Conservation (phyloP, 35 echinoderm and acorn worm genomes). For the Amphiura filiformis region DNA sequence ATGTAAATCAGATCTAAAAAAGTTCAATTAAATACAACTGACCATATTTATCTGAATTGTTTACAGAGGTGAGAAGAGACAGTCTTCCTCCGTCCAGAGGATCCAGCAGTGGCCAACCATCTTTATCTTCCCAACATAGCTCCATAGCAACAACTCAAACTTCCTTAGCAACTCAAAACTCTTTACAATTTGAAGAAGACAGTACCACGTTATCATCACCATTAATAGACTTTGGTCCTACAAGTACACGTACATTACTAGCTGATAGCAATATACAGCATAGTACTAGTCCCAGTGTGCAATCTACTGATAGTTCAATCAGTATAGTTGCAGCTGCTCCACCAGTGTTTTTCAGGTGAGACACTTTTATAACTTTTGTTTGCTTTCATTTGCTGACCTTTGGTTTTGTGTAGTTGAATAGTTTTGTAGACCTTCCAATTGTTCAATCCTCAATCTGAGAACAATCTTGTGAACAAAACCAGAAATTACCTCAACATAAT, state of each 20-base stretch:
- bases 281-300: not conserved
- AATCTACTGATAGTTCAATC: not conserved
- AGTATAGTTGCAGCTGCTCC: not conserved
- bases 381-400: not conserved
- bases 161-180: not conserved
- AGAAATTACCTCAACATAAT: no score
- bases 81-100: not conserved
- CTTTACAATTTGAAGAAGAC: not conserved
- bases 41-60: no score
- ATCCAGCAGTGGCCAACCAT: not conserved
- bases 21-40: no score
- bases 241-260: not conserved
- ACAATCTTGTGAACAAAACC: no score
- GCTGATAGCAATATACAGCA: not conserved
- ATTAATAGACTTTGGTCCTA: not conserved
- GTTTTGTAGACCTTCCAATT: no score
- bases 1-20: no score
- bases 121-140: not conserved
- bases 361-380: no score
- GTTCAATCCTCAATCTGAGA: no score
- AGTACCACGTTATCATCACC: not conserved
- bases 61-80: no score
- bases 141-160: not conserved
- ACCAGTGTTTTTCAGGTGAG: constrained; percentile 1
- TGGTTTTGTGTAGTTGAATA: no score